Percentiles rank a stretch among this genome's conserved stretches.
Conservation (phyloP, 2,797 vertebrate genomes). For the Anomalospiza imberbis region DNA sequence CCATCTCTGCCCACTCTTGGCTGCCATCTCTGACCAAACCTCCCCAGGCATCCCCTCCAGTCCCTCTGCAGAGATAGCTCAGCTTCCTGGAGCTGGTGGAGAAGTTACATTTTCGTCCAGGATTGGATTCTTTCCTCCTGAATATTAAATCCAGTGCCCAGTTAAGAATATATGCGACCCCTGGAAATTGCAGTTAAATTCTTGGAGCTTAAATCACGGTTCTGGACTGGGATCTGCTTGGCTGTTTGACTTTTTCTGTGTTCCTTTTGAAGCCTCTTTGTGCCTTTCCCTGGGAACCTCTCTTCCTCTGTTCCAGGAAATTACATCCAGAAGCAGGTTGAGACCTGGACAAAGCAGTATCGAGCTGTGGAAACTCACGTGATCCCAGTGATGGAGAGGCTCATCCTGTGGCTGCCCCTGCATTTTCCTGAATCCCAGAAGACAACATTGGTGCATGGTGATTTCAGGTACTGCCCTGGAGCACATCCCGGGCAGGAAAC, state of each 20-base stretch:
- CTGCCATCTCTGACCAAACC: background rate
- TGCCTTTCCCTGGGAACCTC: background rate
- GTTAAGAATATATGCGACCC: background rate
- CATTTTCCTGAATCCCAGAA: slow-evolving; percentile 75
- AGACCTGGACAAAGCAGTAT: slow-evolving; percentile 77
- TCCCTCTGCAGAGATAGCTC: background rate
- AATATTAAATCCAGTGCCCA: background rate
- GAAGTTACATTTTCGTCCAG: background rate
- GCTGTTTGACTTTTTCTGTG: background rate
- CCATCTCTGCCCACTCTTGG: background rate
- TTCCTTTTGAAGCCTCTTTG: background rate
- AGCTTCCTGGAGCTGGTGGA: background rate
- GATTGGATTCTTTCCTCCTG: background rate
- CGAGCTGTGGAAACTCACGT: slow-evolving; percentile 64
- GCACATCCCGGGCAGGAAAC: background rate
- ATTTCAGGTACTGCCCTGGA: slow-evolving; percentile 77
- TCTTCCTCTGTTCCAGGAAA: slow-evolving; percentile 38
- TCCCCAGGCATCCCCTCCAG: background rate
- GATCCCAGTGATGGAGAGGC: slow-evolving; percentile 79
- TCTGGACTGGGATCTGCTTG: background rate
- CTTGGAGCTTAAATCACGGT: background rate
- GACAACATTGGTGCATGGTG: slow-evolving; percentile 75
- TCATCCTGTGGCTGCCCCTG: slow-evolving; percentile 79
- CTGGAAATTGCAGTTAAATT: background rate
- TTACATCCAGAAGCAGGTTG: slow-evolving; percentile 73